Evolutionary conservation across 1,140 invertebrate species (phyloP).

Genomic region (Potamilus streckersoni): DNA sequence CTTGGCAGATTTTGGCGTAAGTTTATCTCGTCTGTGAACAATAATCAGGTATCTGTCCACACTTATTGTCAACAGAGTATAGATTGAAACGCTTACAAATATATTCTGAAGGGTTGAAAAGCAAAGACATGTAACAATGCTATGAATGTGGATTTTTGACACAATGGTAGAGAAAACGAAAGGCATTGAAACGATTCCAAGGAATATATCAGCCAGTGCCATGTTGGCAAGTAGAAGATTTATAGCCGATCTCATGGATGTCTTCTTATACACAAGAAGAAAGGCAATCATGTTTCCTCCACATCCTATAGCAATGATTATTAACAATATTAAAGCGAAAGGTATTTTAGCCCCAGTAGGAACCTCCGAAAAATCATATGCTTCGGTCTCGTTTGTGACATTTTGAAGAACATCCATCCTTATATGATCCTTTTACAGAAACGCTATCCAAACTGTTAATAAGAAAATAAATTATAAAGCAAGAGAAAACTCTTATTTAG

Average conservation of each 20-base stretch:
- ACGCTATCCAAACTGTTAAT: too few species aligned
- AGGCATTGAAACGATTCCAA: slow-evolving; percentile 8
- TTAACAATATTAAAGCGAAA: too few species aligned
- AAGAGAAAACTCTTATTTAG: too few species aligned
- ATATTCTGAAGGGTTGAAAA: slow-evolving; percentile 17
- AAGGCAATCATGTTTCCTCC: slow-evolving; percentile 22
- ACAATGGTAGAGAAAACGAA: slow-evolving; percentile 6
- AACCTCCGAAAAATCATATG: too few species aligned
- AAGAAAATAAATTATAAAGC: too few species aligned
- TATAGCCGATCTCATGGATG: slow-evolving; percentile 20
- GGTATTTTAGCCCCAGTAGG: too few species aligned
- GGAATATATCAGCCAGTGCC: slow-evolving; percentile 12
- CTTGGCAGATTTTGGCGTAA: slow-evolving; percentile 10
- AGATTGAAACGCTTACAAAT: slow-evolving; percentile 5
- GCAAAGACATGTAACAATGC: slow-evolving; percentile 2
- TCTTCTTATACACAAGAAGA: slow-evolving; percentile 26
- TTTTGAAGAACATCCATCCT: too few species aligned
- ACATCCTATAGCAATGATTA: too few species aligned
- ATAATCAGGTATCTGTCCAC: slow-evolving; percentile 25
- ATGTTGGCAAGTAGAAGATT: slow-evolving; percentile 29
- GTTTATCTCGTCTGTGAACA: slow-evolving; percentile 13
- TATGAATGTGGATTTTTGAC: not conserved
- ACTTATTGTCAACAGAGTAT: slow-evolving; percentile 24
- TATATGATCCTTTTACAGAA: too few species aligned
- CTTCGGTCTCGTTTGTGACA: too few species aligned